Percentiles rank a stretch among this genome's conserved stretches.
Conservation (phyloP, 2,888 invertebrate species). For the Drosophila leonis region DNA sequence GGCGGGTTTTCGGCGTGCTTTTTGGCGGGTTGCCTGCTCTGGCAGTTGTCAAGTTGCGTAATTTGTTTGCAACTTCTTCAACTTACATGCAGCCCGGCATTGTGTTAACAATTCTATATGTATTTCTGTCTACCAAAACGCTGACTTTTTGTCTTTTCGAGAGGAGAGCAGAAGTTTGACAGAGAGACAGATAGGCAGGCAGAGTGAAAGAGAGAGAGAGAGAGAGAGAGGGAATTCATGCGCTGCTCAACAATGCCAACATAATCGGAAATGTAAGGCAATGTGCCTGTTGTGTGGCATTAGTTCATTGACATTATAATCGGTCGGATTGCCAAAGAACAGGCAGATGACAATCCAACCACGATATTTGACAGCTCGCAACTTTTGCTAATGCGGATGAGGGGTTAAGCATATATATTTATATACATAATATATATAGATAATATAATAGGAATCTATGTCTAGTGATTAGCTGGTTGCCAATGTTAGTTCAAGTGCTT, state of each 20-base stretch:
- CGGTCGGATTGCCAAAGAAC: slow-evolving; percentile 46
- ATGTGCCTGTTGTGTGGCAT: slow-evolving; percentile 44
- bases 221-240: slow-evolving; percentile 15
- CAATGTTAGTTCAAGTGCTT: slow-evolving; percentile 38
- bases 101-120: slow-evolving; percentile 57
- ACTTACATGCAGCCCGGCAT: slow-evolving; percentile 39
- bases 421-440: background rate
- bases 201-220: background rate
- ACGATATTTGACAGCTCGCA: slow-evolving; percentile 24
- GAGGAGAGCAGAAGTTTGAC: background rate
- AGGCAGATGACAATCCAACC: slow-evolving; percentile 45
- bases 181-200: background rate
- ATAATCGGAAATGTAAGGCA: slow-evolving; percentile 76
- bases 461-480: slow-evolving; percentile 27
- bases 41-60: slow-evolving; percentile 70
- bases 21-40: slow-evolving; percentile 25
- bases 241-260: slow-evolving; percentile 49
- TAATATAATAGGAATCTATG: slow-evolving; percentile 8
- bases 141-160: slow-evolving; percentile 44
- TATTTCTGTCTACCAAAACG: slow-evolving; percentile 43
- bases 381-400: background rate
- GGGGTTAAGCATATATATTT: slow-evolving; percentile 1
- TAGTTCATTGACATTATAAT: slow-evolving; percentile 68
- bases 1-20: slow-evolving; percentile 8
- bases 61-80: slow-evolving; percentile 75